Percentiles rank a stretch among this genome's conserved stretches.
Conservation (phyloP, 2,888 invertebrate genomes). For the Tetramorium bicarinatum region DNA sequence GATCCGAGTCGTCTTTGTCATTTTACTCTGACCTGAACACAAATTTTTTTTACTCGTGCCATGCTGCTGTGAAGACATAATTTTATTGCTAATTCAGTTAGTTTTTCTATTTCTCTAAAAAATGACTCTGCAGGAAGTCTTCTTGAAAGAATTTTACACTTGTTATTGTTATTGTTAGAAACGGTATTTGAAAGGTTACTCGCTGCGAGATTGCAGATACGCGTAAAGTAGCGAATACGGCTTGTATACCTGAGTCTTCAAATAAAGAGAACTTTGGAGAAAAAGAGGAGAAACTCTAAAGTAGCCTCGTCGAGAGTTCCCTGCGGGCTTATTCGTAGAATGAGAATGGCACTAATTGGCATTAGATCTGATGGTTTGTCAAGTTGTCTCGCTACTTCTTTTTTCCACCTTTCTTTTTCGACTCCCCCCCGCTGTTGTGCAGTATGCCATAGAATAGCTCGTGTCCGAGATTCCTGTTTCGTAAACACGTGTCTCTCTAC, state of each 20-base stretch:
- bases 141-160: neutral
- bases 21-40: neutral
- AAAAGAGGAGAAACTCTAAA: slow-evolving; percentile 68
- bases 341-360: slow-evolving; percentile 86
- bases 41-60: neutral
- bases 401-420: slow-evolving; percentile 19
- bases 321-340: slow-evolving; percentile 71
- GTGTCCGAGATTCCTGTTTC: slow-evolving; percentile 70
- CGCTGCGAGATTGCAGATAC: neutral
- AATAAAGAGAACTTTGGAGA: slow-evolving; percentile 54
- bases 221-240: slow-evolving; percentile 69
- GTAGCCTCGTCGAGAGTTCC: slow-evolving; percentile 66
- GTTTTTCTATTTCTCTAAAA: neutral
- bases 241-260: slow-evolving; percentile 66
- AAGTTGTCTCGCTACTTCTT: slow-evolving; percentile 78
- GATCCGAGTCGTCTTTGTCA: neutral
- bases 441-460: slow-evolving; percentile 56
- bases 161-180: neutral
- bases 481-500: slow-evolving; percentile 66
- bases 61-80: neutral
- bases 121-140: neutral
- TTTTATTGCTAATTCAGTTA: neutral
- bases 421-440: slow-evolving; percentile 49
- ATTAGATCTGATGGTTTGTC: slow-evolving; percentile 85
- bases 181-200: neutral